Conservation (phyloP, 2,797 vertebrate species). For the Sebastes nivosus region DNA sequence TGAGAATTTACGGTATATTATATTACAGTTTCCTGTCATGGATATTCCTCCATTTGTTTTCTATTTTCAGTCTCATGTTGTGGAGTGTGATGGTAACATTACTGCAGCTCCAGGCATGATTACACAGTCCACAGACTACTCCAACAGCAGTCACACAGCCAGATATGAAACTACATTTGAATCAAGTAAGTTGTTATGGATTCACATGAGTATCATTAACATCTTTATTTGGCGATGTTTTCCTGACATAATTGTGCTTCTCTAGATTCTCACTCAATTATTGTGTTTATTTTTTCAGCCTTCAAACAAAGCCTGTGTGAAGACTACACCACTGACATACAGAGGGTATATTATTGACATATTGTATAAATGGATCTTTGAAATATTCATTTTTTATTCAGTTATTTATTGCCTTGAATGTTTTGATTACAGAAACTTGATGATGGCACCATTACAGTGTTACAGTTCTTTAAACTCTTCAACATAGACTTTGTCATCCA, state of each 20-base stretch:
- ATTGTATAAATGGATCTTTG: background rate
- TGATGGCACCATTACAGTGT: constrained; percentile 87
- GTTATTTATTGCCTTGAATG: background rate
- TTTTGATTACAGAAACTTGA: constrained; percentile 86
- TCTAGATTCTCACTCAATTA: background rate
- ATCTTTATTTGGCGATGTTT: background rate
- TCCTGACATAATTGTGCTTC: background rate
- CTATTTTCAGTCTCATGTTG: constrained; percentile 20
- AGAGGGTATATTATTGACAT: constrained; percentile 78
- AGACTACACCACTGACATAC: constrained; percentile 81
- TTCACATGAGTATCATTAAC: background rate
- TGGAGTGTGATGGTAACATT: constrained; percentile 51
- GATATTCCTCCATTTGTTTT: background rate
- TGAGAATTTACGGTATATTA: background rate
- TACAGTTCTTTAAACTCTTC: constrained; percentile 91
- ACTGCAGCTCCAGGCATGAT: constrained; percentile 48
- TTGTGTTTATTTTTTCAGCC: constrained; percentile 71
- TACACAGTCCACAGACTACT: constrained; percentile 75
- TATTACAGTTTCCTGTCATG: background rate
- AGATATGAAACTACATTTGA: constrained; percentile 85
- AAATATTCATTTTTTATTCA: background rate
- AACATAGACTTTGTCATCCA: constrained; percentile 90
- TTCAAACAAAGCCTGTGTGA: constrained; percentile 85
- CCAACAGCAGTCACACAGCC: constrained; percentile 82
- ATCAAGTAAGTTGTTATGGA: constrained; percentile 74